A percentile compares a stretch with the other conserved stretches of the same genome.
These are phyloP conservation scores for Tipula confusa DNA, from an alignment of 2,888 invertebrate species.

Conservation along the genomic window DNA sequence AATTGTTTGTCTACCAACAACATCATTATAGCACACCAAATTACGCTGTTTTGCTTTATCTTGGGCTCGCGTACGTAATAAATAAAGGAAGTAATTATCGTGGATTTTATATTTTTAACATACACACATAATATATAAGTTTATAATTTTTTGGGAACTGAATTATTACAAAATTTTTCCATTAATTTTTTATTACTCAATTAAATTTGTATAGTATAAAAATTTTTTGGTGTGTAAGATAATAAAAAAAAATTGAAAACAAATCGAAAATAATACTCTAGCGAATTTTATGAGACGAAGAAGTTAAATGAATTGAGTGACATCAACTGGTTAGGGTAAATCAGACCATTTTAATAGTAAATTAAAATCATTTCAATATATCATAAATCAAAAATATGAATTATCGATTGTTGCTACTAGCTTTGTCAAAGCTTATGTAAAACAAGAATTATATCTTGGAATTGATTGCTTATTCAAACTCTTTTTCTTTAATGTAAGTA, in stretches of 20 bases:
- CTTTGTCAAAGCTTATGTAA: no score
- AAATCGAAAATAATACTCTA: no score
- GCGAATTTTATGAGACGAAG: no score
- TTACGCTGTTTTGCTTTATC: neutral
- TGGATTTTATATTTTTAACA: neutral
- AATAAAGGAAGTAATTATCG: slow-evolving; percentile 16
- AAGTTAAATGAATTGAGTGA: no score
- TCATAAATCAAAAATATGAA: no score
- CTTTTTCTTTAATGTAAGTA: no score
- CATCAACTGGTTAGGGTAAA: no score
- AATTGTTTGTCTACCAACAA: neutral
- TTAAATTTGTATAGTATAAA: neutral
- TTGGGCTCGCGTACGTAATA: neutral
- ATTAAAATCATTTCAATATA: no score
- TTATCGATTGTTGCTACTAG: no score
- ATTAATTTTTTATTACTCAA: neutral
- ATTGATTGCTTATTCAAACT: no score
- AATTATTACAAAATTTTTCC: neutral
- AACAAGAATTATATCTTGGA: no score
- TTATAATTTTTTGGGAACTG: neutral
- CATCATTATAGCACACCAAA: neutral
- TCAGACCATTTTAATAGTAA: no score
- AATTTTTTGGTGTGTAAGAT: neutral
- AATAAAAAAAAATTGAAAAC: neutral
- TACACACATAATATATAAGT: neutral